Evolutionary conservation across 1,140 invertebrate genomes (phyloP).

Genomic region (Saxidomus purpurata): DNA sequence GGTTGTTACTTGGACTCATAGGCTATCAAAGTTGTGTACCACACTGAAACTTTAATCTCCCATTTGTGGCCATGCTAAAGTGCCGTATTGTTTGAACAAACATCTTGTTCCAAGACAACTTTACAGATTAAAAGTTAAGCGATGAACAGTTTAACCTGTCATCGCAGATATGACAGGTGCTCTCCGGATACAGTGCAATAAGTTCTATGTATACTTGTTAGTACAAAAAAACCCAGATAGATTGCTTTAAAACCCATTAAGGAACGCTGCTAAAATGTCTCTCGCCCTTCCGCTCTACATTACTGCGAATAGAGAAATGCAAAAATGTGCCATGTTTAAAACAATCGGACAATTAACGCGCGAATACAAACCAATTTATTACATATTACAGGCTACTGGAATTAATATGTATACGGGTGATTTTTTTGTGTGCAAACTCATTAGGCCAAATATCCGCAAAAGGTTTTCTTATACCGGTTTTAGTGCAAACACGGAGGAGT

Average conservation of each 20-base stretch:
- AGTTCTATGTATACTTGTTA: neutral
- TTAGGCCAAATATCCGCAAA: no score
- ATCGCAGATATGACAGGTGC: neutral
- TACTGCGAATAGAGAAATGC: no score
- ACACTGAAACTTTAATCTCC: neutral
- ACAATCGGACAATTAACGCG: no score
- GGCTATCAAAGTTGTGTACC: neutral
- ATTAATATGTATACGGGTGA: no score
- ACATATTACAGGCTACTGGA: no score
- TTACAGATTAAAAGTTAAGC: neutral
- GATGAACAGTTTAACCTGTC: neutral
- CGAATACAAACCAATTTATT: no score
- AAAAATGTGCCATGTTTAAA: no score
- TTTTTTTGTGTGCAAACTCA: no score
- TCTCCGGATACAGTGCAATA: neutral
- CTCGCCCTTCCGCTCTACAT: neutral
- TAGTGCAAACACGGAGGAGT: no score
- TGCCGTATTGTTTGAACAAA: conserved; percentile 16
- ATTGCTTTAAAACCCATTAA: conserved; percentile 8
- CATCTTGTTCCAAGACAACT: neutral
- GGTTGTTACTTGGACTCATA: neutral
- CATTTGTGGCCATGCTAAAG: neutral
- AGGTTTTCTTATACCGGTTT: no score
- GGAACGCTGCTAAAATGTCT: neutral
- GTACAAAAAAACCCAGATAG: no score